Base-by-base conservation (phyloP, 2,888 invertebrate genomes). In the Rhagonycha lutea region DNA sequence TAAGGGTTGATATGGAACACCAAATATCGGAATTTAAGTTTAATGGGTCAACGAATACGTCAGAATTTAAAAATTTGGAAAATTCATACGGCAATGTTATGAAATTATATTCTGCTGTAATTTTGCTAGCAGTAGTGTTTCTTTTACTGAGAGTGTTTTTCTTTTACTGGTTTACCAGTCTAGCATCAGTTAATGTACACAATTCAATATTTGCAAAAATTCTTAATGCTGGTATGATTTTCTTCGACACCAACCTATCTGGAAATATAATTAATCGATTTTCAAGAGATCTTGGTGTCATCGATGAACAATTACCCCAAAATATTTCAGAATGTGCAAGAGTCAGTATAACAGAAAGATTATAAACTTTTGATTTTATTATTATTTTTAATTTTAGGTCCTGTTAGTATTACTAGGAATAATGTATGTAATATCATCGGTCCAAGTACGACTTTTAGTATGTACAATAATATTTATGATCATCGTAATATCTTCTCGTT, bases 391-490 rank as follows among this genome's bases (percentile, higher is more conserved):
- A 65, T 84, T 84, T 74, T 68, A 91, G 91, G 89, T 90, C 83
- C 88, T 90, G 78, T 84, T 91, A 2, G 88, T 89, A 81, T 88
- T 95, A 62, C 86, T 93, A 11, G 95, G 94, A 3, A 91, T 95
- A 23, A 88, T 94, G 11, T 89, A 93, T 0, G 92, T 96, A 68
- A 92, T 95, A 0, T 91, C 92, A 8, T 83, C 92, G 3, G 91
- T 94, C 4, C 28, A 94, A 87, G 91, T 91, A 82, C 91, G 91
- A 89, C 88, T 94, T 2, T 80, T 94, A 60, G 82, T 94, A 32
- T 93, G 94, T 0, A 92, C 94, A 0, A 86, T 90, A 0, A 85
- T 92, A 1, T 90, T 96, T n/a, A 90, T 91, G 0, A 79, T 90
- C 0, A 81, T 94, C 10, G 92, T 96, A 84, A 90, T 91, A 73